Percentiles rank a stretch among this genome's conserved stretches.
Evolutionary conservation across 2,113 vertebrate genomes (phyloP).

Genomic region (Dolichotis patagonum): DNA sequence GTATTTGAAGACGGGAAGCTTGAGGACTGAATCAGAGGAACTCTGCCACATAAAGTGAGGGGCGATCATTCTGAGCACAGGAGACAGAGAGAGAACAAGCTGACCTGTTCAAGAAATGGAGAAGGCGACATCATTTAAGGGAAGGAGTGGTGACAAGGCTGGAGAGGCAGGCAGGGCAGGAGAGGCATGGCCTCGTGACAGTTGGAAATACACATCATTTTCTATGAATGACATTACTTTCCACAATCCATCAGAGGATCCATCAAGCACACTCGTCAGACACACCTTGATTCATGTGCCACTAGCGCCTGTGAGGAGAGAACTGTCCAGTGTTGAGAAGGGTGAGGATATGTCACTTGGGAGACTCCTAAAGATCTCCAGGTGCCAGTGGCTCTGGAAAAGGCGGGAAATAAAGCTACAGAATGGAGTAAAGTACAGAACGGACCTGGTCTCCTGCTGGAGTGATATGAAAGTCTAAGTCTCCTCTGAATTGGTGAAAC

Average conservation of each 20-base stretch:
- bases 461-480: background rate
- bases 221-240: background rate
- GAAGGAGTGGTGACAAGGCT: too few species aligned
- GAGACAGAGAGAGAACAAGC: background rate
- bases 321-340: background rate
- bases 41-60: background rate
- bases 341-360: background rate
- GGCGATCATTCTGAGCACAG: background rate
- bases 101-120: background rate
- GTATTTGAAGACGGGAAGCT: background rate
- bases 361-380: background rate
- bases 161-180: background rate
- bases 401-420: background rate
- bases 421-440: too few species aligned
- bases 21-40: background rate
- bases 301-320: background rate
- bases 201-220: background rate
- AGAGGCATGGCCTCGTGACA: background rate
- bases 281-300: background rate
- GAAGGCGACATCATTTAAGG: background rate
- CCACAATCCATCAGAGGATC: background rate
- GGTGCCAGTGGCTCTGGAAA: background rate
- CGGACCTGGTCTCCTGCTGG: background rate
- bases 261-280: background rate
- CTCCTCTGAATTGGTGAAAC: background rate